These are phyloP conservation scores for Sesia bembeciformis DNA, from an alignment of 2,888 invertebrate genomes.

Conservation along the genomic window DNA sequence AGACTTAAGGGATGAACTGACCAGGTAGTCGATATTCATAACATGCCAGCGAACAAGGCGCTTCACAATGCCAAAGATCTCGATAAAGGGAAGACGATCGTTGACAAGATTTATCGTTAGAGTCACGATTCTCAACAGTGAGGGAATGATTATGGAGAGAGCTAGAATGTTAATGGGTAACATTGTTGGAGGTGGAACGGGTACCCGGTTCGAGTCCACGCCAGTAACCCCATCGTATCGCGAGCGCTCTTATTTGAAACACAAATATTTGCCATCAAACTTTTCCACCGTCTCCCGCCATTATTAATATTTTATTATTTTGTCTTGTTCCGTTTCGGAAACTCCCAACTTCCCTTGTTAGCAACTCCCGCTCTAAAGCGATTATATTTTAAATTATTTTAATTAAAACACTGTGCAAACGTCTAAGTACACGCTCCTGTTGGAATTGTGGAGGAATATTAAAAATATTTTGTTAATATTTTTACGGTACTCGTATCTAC, in stretches of 20 bases:
- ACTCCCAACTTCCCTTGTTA: constrained; percentile 67
- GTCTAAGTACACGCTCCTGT: constrained; percentile 22
- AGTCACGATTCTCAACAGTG: no score
- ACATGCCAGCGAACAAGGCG: no score
- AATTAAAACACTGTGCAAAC: constrained; percentile 72
- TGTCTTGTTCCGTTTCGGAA: constrained; percentile 68
- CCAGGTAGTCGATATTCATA: no score
- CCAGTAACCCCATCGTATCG: constrained; percentile 55
- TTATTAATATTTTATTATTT: constrained; percentile 76
- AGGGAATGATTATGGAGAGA: no score
- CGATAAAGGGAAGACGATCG: no score
- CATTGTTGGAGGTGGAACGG: constrained; percentile 4
- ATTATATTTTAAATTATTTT: constrained; percentile 74
- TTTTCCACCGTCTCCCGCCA: constrained; percentile 66
- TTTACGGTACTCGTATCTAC: no score
- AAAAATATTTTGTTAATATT: neutral
- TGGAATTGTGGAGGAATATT: neutral
- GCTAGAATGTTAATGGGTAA: no score
- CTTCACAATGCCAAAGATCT: no score
- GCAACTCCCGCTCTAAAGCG: constrained; percentile 64
- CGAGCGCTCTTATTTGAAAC: constrained; percentile 65
- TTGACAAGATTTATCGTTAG: no score
- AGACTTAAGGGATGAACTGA: no score
- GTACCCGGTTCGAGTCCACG: constrained; percentile 32
- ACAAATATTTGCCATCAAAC: constrained; percentile 71